Evolutionary conservation across 1,140 invertebrate species (phyloP), one percentile per base, ranked within the genome.

Genomic region (Conopomorpha cramerella): DNA sequence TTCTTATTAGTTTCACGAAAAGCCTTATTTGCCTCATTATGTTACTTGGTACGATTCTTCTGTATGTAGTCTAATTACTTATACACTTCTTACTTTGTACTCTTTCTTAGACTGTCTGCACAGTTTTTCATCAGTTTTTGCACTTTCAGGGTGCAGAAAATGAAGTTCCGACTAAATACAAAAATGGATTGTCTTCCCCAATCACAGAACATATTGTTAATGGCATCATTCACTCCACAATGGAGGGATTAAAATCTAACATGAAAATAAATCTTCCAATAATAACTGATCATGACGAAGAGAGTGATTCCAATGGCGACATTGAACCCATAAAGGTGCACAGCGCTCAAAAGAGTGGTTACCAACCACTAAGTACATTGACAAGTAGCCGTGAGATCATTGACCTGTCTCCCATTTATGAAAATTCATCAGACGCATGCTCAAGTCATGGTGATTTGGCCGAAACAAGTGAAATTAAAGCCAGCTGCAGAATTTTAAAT

Each of bases 251-350:
- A 4, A 79, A 79, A 45, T 76, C 70, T 12, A 76, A 74, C 40
- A 70, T 72, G 56, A 74, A 71, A 45, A 79, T 78, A 13, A 73
- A 79, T 38, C 45, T 79, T 0, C 74, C 77, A n/a, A 77, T 77
- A 30, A 78, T 79, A 26, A 77, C 65, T 47, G 77, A 78, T 54
- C 66, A 62, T 4, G 62, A 67, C 46, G 71, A 76, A 41, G 74
- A 78, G 50, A 63, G 58, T 46, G 61, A 72, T 25, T 34, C 41
- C 3, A 57, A 54, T 29, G 44, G 36, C 33, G 55, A 66, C 23
- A 17, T 38, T 34, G 51, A 65, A 16, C 40, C 50, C 12, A 45
- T 60, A 13, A 57, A 43, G 27, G 43, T 61, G 17, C 65, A 53
- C 13, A 43, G 41, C n/a, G 28, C 42, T 6, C 58, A 64, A 11